phyloP scores from a whole-genome alignment of 2,888 invertebrate genomes.

The Eilema caniola region DNA sequence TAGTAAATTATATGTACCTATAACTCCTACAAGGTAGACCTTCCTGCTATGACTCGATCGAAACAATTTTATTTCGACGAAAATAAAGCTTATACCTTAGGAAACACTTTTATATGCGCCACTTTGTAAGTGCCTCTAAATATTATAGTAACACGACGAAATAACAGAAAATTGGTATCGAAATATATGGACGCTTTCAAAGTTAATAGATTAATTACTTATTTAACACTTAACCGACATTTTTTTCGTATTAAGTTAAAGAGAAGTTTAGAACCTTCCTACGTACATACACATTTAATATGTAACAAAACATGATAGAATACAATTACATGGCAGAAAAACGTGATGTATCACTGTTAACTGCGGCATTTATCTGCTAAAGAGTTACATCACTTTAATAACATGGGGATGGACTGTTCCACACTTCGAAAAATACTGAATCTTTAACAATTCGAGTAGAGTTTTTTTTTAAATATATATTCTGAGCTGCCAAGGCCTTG shows the following conservation, averaged over 20 bases:
- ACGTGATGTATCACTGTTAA: background rate
- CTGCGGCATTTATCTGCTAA: background rate
- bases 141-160: background rate
- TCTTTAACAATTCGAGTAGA: background rate
- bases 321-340: constrained; percentile 2
- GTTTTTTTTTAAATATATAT: too few species aligned
- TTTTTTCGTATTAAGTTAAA: background rate
- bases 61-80: background rate
- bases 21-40: background rate
- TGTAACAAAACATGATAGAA: background rate
- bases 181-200: background rate
- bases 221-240: background rate
- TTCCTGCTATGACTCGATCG: constrained; percentile 5
- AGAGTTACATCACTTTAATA: background rate
- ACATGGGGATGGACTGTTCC: background rate
- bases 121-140: background rate
- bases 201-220: background rate
- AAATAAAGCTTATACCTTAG: background rate
- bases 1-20: background rate
- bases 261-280: background rate
- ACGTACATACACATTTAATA: background rate
- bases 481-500: too few species aligned
- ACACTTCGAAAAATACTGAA: background rate
- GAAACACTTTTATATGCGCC: background rate
- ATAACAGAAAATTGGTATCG: background rate